Percentiles rank a stretch among this genome's conserved stretches.
Conservation (phyloP, 2,113 vertebrate species). For the Hypomesus transpacificus region DNA sequence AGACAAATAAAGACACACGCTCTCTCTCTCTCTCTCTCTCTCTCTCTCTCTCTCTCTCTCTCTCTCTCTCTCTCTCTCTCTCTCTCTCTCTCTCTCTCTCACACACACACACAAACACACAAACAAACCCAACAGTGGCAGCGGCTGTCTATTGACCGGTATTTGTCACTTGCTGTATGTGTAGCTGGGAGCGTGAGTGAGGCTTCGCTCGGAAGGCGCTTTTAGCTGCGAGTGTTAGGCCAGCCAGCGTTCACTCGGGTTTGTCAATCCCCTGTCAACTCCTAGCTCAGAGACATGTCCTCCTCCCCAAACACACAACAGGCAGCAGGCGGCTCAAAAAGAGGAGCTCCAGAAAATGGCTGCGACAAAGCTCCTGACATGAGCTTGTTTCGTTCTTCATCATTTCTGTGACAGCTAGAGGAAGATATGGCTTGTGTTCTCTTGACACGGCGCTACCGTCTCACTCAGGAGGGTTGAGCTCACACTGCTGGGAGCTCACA, state of each 20-base stretch:
- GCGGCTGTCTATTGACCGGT: constrained; percentile 62
- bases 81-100: not conserved
- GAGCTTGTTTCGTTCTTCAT: constrained; percentile 61
- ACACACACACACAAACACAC: constrained; percentile 36
- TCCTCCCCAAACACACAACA: constrained; percentile 55
- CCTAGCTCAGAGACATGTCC: constrained; percentile 74
- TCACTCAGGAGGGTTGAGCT: too few relatives aligned
- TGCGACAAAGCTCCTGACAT: constrained; percentile 53
- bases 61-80: not conserved
- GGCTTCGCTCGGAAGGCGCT: constrained; percentile 57
- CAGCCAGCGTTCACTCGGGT: constrained; percentile 69
- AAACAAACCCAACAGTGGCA: constrained; percentile 19
- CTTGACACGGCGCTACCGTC: too few relatives aligned
- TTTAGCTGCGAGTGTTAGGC: constrained; percentile 71
- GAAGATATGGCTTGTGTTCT: constrained; percentile 39
- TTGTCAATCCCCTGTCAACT: constrained; percentile 74
- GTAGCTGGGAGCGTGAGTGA: constrained; percentile 65
- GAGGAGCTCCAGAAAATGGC: constrained; percentile 66
- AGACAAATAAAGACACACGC: constrained; percentile 21
- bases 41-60: constrained; percentile 9
- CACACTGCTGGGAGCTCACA: too few relatives aligned
- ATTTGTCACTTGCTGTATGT: constrained; percentile 74
- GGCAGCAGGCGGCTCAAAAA: constrained; percentile 46
- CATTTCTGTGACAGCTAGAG: constrained; percentile 51
- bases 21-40: constrained; percentile 9